These are phyloP conservation scores for Drosophila siamana DNA, from an alignment of 2,888 invertebrate genomes.

Conservation along the genomic window DNA sequence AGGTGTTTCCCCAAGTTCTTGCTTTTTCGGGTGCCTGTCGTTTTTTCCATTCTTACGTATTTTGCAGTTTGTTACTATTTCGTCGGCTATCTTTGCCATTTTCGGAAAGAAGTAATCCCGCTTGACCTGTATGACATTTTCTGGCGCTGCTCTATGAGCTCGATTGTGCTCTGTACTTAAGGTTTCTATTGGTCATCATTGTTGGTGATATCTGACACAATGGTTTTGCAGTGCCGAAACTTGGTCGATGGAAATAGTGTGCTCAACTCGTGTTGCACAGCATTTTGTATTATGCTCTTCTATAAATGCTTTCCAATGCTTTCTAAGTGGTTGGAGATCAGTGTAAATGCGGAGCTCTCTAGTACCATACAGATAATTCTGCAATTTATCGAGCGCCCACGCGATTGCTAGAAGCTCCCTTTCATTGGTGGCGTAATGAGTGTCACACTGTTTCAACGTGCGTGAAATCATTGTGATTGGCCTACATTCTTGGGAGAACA, in stretches of 20 bases:
- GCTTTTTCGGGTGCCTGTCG: too few species aligned
- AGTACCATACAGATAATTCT: neutral
- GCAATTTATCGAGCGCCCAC: neutral
- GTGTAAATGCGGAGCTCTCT: slow-evolving; percentile 1
- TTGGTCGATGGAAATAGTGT: neutral
- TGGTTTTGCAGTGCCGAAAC: neutral
- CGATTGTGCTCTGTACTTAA: too few species aligned
- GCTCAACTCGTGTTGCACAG: too few species aligned
- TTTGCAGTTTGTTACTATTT: too few species aligned
- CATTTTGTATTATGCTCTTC: neutral
- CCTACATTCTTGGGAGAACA: slow-evolving; percentile 1
- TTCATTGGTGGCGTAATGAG: neutral
- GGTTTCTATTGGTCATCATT: neutral
- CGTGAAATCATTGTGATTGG: slow-evolving; percentile 1
- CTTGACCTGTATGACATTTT: too few species aligned
- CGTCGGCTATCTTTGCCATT: too few species aligned
- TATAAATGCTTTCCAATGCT: neutral
- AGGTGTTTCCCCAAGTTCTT: too few species aligned
- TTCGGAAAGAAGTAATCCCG: too few species aligned
- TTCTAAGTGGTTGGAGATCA: neutral
- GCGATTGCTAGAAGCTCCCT: too few species aligned
- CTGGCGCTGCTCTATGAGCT: too few species aligned
- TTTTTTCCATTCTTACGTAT: too few species aligned
- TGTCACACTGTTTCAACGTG: neutral
- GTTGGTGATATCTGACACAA: neutral